phyloP scores from a whole-genome alignment of 1,140 invertebrate species.

The Drosophila pandora region DNA sequence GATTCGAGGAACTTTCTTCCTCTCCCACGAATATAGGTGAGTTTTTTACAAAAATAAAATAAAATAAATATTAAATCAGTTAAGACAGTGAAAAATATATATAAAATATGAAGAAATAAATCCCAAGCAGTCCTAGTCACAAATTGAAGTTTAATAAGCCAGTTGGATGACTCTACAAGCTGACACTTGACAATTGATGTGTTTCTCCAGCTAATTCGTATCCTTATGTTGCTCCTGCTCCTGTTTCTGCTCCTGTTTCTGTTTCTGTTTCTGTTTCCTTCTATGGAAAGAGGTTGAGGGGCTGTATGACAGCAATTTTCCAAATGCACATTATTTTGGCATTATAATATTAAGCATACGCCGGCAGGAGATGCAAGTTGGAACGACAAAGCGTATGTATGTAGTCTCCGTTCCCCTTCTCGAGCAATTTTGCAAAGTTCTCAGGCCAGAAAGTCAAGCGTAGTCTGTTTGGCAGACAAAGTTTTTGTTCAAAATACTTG shows the following conservation, averaged over 20 bases:
- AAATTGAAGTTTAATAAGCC: slow-evolving; percentile 56
- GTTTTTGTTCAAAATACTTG: slow-evolving; percentile 79
- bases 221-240: slow-evolving; percentile 3
- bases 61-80: too few relatives aligned
- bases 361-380: slow-evolving; percentile 18
- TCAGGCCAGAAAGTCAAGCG: slow-evolving; percentile 53
- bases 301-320: slow-evolving; percentile 31
- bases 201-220: slow-evolving; percentile 25
- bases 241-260: neutral
- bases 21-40: slow-evolving; percentile 95
- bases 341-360: slow-evolving; percentile 74
- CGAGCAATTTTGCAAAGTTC: slow-evolving; percentile 18
- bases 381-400: slow-evolving; percentile 1
- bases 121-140: neutral
- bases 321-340: slow-evolving; percentile 67
- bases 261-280: neutral
- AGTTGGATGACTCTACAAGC: slow-evolving; percentile 25
- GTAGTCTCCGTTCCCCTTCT: neutral
- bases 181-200: slow-evolving; percentile 57
- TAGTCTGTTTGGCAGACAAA: slow-evolving; percentile 64
- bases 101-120: neutral
- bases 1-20: slow-evolving; percentile 96
- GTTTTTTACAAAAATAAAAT: slow-evolving; percentile 1
- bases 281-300: neutral
- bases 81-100: neutral